Evolutionary conservation across 2,113 vertebrate genomes (phyloP).

Genomic region (Gorsachius goisagi): DNA sequence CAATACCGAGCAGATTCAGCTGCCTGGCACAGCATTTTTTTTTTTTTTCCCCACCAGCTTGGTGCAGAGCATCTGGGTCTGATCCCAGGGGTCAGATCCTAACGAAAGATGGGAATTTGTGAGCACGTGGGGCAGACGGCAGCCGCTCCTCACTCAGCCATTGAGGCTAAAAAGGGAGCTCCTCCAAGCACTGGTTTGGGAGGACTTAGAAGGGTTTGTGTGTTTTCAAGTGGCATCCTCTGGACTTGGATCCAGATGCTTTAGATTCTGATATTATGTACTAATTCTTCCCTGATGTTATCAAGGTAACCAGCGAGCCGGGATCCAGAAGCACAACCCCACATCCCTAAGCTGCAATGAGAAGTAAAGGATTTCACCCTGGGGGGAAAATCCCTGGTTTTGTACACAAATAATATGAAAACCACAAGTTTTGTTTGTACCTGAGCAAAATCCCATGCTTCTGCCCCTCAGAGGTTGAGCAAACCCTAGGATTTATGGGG

Average conservation of each 20-base stretch:
- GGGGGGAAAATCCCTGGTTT: background rate
- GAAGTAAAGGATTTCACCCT: background rate
- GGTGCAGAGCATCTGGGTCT: background rate
- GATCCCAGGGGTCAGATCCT: background rate
- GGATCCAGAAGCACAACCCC: background rate
- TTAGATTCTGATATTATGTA: background rate
- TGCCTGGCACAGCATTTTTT: background rate
- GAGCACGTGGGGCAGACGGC: background rate
- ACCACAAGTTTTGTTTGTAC: background rate
- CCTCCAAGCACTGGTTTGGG: background rate
- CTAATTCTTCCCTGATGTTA: background rate
- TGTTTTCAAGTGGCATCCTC: background rate
- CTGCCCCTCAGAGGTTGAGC: fast-evolving
- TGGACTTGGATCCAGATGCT: background rate
- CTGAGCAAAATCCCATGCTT: background rate
- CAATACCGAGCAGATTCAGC: fast-evolving
- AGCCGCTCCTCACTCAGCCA: background rate
- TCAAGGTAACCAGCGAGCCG: background rate
- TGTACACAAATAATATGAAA: background rate
- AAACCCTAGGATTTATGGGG: background rate
- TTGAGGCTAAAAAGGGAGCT: background rate
- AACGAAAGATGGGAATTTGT: background rate
- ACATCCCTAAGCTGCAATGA: background rate
- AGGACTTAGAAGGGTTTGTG: background rate
- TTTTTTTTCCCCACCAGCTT: background rate